A percentile compares a stretch with the other conserved stretches of the same genome.
Evolutionary conservation across 2,113 vertebrate species (phyloP).

Genomic region (Raja brachyura): DNA sequence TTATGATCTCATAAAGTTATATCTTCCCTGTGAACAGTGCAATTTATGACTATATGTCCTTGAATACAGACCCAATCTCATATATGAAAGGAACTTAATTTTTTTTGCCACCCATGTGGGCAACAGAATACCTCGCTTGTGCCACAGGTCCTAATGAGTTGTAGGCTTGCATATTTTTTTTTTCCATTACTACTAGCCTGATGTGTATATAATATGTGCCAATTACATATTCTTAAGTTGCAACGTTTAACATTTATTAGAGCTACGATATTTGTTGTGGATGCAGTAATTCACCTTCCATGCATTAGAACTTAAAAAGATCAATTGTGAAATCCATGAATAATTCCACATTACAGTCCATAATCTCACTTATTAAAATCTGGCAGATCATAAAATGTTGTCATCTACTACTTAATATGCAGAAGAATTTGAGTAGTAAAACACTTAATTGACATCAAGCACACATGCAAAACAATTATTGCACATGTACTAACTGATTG

Average conservation of each 20-base stretch:
- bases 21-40: not conserved
- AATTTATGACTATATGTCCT: not conserved
- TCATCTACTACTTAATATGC: not conserved
- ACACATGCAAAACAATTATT: not conserved
- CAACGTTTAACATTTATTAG: not conserved
- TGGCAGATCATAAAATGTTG: not conserved
- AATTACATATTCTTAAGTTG: not conserved
- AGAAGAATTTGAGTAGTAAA: not conserved
- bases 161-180: slow-evolving; percentile 2
- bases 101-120: not conserved
- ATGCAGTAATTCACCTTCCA: not conserved
- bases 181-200: not conserved
- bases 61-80: not conserved
- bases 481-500: not conserved
- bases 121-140: not conserved
- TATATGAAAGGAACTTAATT: slow-evolving; percentile 5
- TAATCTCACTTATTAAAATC: not conserved
- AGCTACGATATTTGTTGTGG: not conserved
- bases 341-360: not conserved
- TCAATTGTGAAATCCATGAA: not conserved
- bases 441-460: not conserved
- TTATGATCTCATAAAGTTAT: slow-evolving; percentile 14
- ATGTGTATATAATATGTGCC: not conserved
- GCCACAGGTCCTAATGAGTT: slow-evolving; percentile 15
- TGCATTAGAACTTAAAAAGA: not conserved